Conservation (phyloP, 2,113 vertebrate species). For the Bagarius yarrelli region DNA sequence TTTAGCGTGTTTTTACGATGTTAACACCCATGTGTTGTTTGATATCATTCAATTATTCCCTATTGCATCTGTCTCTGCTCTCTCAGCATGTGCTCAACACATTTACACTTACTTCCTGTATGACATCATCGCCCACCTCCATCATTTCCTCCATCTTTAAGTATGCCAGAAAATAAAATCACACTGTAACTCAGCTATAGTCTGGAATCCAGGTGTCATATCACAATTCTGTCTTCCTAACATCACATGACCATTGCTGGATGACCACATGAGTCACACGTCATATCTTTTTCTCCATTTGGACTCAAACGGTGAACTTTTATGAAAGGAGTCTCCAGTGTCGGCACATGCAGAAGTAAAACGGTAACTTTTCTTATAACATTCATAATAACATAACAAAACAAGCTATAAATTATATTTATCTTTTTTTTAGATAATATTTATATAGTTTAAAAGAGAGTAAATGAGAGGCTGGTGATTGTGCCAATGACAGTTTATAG, state of each 20-base stretch:
- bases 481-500: not conserved
- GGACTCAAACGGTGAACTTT: not conserved
- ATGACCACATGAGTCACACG: not conserved
- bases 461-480: not conserved
- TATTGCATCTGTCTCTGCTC: not conserved
- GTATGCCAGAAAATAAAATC: not conserved
- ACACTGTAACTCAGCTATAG: not conserved
- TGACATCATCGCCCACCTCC: not conserved
- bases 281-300: not conserved
- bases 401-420: not conserved
- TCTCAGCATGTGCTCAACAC: conserved; percentile 1
- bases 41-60: not conserved
- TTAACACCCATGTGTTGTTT: conserved; percentile 7
- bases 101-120: conserved; percentile 5
- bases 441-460: not conserved
- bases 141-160: not conserved
- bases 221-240: not conserved
- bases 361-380: not conserved
- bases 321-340: not conserved
- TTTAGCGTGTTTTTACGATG: not conserved
- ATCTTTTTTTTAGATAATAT: not conserved
- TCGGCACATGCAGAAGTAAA: not conserved
- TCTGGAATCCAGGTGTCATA: not conserved
- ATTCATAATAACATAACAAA: not conserved
- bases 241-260: not conserved